Percentiles rank a stretch among this genome's conserved stretches.
These are phyloP conservation scores for Kryptopterus vitreolus DNA, from an alignment of 2,797 vertebrate genomes.

Conservation along the genomic window DNA sequence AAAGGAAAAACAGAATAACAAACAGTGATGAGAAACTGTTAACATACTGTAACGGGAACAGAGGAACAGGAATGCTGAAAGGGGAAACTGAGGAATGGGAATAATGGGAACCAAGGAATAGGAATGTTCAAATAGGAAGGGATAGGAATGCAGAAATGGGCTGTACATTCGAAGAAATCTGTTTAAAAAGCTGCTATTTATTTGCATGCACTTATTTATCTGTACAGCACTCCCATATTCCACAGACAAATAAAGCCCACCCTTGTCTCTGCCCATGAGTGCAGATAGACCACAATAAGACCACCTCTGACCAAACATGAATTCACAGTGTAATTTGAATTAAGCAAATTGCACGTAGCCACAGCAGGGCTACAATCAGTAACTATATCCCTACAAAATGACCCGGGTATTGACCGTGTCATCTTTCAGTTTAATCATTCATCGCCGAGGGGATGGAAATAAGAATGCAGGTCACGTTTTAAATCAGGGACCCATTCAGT, in stretches of 20 bases:
- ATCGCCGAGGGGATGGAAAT: conserved; percentile 2
- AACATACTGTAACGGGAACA: neutral
- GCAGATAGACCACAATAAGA: neutral
- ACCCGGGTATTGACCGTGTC: neutral
- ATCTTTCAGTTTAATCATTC: conserved; percentile 13
- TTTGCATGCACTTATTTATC: too few species aligned
- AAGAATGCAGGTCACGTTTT: conserved; percentile 44
- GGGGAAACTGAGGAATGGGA: too few species aligned
- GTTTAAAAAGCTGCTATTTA: too few species aligned
- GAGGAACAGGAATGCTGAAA: too few species aligned
- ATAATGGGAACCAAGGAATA: too few species aligned
- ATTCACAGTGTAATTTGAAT: neutral
- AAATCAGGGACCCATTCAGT: conserved; percentile 44
- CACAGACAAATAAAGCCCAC: neutral
- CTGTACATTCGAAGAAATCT: too few species aligned
- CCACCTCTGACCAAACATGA: neutral
- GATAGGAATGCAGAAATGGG: too few species aligned
- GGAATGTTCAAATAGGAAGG: too few species aligned
- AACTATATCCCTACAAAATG: neutral
- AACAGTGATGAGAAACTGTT: neutral
- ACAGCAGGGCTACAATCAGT: conserved; percentile 10
- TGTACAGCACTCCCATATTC: neutral
- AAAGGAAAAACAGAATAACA: neutral
- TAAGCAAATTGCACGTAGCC: neutral
- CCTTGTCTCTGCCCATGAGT: neutral